phyloP scores from a whole-genome alignment of 2,888 invertebrate genomes.

The Parascotia fuliginaria region DNA sequence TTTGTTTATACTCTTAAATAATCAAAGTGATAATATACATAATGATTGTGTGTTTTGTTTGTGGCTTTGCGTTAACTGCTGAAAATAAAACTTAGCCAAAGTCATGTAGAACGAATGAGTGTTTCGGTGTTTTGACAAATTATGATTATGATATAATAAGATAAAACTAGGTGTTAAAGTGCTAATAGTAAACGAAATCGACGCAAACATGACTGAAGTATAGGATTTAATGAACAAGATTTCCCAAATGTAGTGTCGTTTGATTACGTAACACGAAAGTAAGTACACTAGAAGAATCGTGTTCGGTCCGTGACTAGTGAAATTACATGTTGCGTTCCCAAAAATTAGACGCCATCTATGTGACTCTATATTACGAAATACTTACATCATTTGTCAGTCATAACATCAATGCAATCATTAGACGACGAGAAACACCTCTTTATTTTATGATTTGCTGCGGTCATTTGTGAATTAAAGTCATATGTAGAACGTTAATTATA shows the following conservation, averaged over 20 bases:
- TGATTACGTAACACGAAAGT: slow-evolving; percentile 31
- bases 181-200: not conserved
- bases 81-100: no score
- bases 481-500: not conserved
- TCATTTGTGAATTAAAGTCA: slow-evolving; percentile 15
- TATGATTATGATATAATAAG: not conserved
- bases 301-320: slow-evolving; percentile 45
- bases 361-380: slow-evolving; percentile 45
- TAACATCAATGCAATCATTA: slow-evolving; percentile 32
- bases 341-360: slow-evolving; percentile 47
- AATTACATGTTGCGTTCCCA: slow-evolving; percentile 50
- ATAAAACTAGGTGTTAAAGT: not conserved
- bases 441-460: slow-evolving; percentile 25
- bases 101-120: no score
- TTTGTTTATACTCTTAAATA: no score
- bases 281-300: slow-evolving; percentile 24
- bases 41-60: no score
- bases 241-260: slow-evolving; percentile 16
- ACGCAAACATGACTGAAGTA: not conserved
- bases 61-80: no score
- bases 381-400: slow-evolving; percentile 42
- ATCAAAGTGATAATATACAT: no score
- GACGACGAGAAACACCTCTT: slow-evolving; percentile 12
- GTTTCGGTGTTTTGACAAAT: not conserved
- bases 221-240: not conserved